Percentiles rank a stretch among this genome's conserved stretches.
phyloP scores from a whole-genome alignment of 2,113 vertebrate genomes.

The Nothocercus nigrocapillus region DNA sequence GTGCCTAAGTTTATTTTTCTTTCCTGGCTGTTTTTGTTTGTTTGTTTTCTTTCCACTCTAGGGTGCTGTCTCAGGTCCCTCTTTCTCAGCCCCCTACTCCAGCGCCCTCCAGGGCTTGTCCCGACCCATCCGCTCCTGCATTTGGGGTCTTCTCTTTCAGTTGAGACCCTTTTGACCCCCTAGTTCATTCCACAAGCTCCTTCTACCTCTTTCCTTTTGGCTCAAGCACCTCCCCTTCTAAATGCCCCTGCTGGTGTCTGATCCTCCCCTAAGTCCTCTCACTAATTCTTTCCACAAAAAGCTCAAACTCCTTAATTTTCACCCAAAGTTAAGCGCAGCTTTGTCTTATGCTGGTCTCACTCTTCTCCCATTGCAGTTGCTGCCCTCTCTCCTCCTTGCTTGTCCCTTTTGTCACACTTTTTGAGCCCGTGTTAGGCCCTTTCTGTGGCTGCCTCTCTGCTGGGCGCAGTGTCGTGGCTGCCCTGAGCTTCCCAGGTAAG shows the following conservation, averaged over 20 bases:
- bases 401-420: neutral
- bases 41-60: no score
- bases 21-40: neutral
- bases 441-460: neutral
- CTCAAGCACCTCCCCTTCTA: neutral
- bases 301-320: neutral
- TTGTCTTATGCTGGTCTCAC: no score
- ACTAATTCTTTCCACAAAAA: neutral
- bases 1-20: conserved; percentile 27
- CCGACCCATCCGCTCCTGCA: neutral
- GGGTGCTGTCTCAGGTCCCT: neutral
- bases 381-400: neutral
- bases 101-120: neutral
- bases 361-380: neutral
- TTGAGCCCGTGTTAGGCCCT: neutral
- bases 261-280: neutral
- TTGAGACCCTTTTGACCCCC: no score
- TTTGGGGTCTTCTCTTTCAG: neutral
- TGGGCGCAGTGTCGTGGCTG: neutral
- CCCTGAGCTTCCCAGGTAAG: no score
- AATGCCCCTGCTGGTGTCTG: neutral
- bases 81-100: neutral
- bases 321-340: no score
- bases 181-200: neutral
- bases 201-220: neutral